Percentiles rank a stretch among this genome's conserved stretches.
Conservation (phyloP, 2,797 vertebrate species). For the Catostomus latipinnis region DNA sequence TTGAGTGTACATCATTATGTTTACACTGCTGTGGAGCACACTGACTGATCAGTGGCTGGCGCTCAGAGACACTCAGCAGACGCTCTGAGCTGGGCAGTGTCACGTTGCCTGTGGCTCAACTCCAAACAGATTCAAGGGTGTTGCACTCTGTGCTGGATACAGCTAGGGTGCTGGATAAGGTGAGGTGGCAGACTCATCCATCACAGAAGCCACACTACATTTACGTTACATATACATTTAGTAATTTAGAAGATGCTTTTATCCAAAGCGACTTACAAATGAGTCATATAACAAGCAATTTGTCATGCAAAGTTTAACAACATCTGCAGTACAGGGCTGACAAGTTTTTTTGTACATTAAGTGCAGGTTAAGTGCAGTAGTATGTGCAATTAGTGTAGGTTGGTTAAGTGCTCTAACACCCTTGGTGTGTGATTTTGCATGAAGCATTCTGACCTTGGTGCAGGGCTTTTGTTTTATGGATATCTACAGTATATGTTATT, state of each 20-base stretch:
- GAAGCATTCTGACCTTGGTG: constrained; percentile 20
- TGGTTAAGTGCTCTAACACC: not conserved
- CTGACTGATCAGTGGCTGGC: constrained; percentile 28
- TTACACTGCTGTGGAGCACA: not conserved
- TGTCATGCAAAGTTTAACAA: too few species aligned
- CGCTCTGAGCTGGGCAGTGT: constrained; percentile 52
- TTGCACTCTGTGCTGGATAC: constrained; percentile 32
- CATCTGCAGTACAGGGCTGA: too few species aligned
- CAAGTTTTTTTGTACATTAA: too few species aligned
- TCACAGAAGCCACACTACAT: not conserved
- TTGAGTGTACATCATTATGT: constrained; percentile 37
- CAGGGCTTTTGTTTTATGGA: not conserved
- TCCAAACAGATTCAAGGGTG: constrained; percentile 55
- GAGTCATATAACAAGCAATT: too few species aligned
- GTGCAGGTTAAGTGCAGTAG: too few species aligned
- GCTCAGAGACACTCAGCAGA: constrained; percentile 49
- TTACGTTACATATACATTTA: too few species aligned
- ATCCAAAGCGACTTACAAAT: too few species aligned
- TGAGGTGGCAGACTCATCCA: constrained; percentile 21
- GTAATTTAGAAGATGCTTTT: too few species aligned
- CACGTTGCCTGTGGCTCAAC: constrained; percentile 53
- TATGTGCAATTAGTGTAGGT: too few species aligned
- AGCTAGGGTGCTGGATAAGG: constrained; percentile 27
- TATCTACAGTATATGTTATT: not conserved
- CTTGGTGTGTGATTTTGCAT: not conserved